Evolutionary conservation across 2,797 vertebrate genomes (phyloP), one percentile per base, ranked within the genome.

Genomic region (Paedocypris micromegethes): DNA sequence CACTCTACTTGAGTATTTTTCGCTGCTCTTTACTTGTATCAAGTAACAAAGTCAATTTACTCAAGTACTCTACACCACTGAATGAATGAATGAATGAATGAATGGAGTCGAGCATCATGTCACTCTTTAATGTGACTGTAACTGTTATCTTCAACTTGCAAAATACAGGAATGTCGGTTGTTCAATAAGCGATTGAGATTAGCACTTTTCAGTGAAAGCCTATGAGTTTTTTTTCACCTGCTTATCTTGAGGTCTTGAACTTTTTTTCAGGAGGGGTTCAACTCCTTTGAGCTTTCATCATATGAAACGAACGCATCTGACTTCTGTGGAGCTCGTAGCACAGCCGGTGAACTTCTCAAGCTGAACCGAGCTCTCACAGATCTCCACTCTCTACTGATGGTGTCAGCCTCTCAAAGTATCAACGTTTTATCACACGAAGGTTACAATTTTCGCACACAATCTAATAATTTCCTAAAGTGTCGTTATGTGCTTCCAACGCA

Each of bases 351-450:
- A 64, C 87, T 91, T 40, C 86, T 92, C 70, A 84, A 89, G 75
- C 79, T 97, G 55, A 91, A 91, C 76, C 83, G 84, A 38, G 89
- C 89, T 66, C 68, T 93, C 46, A 80, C 80, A 70, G 86, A 91
- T 79, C 76, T 92, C 50, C 80, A 84, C 70, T 82, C 83, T 2
- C 80, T 83, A 9, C 71, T 92, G 71, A 84, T 81, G 56, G 23
- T 23, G 23, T 23, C 69, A 80, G 37, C 56, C 75, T 2, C 81
- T 94, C 41, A 85, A 72, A 93, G 95, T 94, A 95, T 86, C 74
- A 45, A 9, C 3, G 60, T 54, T 66, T 5, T 69, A 23, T 23
- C 23, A 1, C 23, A 23, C 23, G 23, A 23, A 23, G 23, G 23
- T 23, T 23, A 23, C 23, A 23, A 23, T 23, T 23, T 23, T 23